Base-by-base conservation (phyloP, 2,888 invertebrate species). In the Adelognathus sp. region DNA sequence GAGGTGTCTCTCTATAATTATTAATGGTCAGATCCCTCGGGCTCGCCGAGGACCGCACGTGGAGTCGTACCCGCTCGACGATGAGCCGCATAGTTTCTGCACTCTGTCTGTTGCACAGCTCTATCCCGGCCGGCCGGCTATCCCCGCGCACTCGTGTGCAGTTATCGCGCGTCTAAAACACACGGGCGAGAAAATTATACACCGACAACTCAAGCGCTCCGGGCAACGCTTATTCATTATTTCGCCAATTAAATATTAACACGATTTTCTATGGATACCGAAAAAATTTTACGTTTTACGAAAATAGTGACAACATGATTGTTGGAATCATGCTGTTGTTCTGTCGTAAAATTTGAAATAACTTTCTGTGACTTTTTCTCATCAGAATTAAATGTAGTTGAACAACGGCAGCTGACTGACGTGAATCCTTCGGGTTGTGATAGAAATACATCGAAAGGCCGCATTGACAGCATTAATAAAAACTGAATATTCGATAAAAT, bases 1-100 rank as follows among this genome's bases (percentile, higher is more conserved):
- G 73, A 76, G 75, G 81, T 80, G 81, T 80, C 80, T 75, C 80
- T 81, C 78, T 79, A 74, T 79, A 82, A 82, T 81, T 81, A 82
- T 82, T 82, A 82, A 82, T 82, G 82, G 80, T 74, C 80, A 36
- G 80, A 74, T 72, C 79, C 78, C 67, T 71, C 76, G 61, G 69
- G 81, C 74, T 69, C 74, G 66, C 41, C 46, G 63, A 63, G 76
- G 84, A 86, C 87, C 86, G 85, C 87, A 86, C 86, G 83, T 84
- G 85, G 85, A 81, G 84, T 66, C 60, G 67, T 36, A 60, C n/a
- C 33, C 67, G 79, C 78, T 71, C 54, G 18, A 36, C 76, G 56
- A 75, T 66, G 74, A 70, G 74, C 80, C 64, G 36, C 52, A 58
- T 52, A 70, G 60, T 74, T 71, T 73, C 77, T 78, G 66, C 29